phyloP scores from a whole-genome alignment of 2,113 vertebrate genomes.

The Etheostoma spectabile region DNA sequence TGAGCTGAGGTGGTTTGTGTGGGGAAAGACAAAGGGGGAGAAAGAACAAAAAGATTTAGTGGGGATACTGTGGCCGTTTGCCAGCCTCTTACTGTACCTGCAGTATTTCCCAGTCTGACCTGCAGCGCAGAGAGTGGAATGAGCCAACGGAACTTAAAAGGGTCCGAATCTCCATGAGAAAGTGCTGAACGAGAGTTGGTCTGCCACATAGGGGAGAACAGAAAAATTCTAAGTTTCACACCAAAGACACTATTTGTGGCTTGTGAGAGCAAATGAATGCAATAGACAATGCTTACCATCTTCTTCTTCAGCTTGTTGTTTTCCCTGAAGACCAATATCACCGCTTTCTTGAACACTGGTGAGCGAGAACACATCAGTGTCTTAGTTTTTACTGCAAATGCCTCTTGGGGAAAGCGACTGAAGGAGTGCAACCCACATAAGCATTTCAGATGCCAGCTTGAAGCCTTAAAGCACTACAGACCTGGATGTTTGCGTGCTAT shows the following conservation, averaged over 20 bases:
- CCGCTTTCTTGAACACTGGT: slow-evolving; percentile 96
- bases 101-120: slow-evolving; percentile 92
- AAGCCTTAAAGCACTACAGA: slow-evolving; percentile 56
- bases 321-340: slow-evolving; percentile 96
- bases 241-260: background rate
- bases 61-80: slow-evolving; percentile 11
- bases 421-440: slow-evolving; percentile 46
- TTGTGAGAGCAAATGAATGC: slow-evolving; percentile 9
- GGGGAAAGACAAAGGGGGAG: slow-evolving; percentile 21
- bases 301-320: slow-evolving; percentile 97
- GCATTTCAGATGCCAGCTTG: slow-evolving; percentile 62
- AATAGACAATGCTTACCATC: slow-evolving; percentile 84
- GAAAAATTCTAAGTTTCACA: background rate
- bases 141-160: slow-evolving; percentile 96
- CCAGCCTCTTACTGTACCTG: slow-evolving; percentile 84
- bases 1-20: slow-evolving; percentile 29
- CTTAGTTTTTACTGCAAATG: slow-evolving; percentile 60
- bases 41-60: slow-evolving; percentile 60
- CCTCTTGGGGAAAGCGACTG: slow-evolving; percentile 58
- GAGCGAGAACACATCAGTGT: slow-evolving; percentile 60
- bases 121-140: slow-evolving; percentile 96
- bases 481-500: slow-evolving; percentile 16
- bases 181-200: slow-evolving; percentile 86
- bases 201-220: slow-evolving; percentile 48
- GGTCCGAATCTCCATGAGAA: slow-evolving; percentile 90